Base-by-base conservation (phyloP, 2,113 vertebrate species). In the Serinus canaria region DNA sequence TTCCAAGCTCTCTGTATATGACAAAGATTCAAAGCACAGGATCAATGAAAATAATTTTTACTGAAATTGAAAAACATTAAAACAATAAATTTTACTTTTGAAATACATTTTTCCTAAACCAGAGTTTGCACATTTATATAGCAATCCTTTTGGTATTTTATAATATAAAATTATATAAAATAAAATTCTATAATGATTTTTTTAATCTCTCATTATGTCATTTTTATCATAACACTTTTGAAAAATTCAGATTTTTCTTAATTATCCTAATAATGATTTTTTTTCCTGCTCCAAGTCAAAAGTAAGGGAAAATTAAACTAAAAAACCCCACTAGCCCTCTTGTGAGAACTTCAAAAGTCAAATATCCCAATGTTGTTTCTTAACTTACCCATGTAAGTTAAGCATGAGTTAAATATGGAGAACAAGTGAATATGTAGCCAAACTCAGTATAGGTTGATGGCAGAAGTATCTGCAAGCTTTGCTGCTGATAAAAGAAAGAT, bases 401-500 rank as follows among this genome's bases (percentile, higher is more conserved):
- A 88, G 63, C 43, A 74, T n/a, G 21, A 76, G 76, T 95, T 93
- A 90, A 94, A 88, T 75, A 63, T 13, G 31, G 27, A 81, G 56
- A 49, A 81, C 39, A 78, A 92, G 27, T 31, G 64, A 86, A 60
- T 28, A 75, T 4, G 18, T 39, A 95, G 88, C 56, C 83, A 92
- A 95, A 86, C 7, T 41, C 43, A 27, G 31, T 11, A 49, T 41
- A 70, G 41, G 79, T 12, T 81, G 69, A 90, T 90, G 93, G 79
- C 79, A 94, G 62, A 96, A 88, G 33, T 83, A 77, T 92, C 85
- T 59, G 15, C 39, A 78, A 77, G 64, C 22, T 83, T 92, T 83
- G 19, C 62, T 90, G 53, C 37, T 82, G 95, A 96, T 89, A 95
- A 95, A 93, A 89, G 49, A 63, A 81, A 92, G 88, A 96, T 89